These are phyloP conservation scores for Rhynchonycteris naso DNA, from an alignment of 2,797 vertebrate genomes.

Conservation along the genomic window DNA sequence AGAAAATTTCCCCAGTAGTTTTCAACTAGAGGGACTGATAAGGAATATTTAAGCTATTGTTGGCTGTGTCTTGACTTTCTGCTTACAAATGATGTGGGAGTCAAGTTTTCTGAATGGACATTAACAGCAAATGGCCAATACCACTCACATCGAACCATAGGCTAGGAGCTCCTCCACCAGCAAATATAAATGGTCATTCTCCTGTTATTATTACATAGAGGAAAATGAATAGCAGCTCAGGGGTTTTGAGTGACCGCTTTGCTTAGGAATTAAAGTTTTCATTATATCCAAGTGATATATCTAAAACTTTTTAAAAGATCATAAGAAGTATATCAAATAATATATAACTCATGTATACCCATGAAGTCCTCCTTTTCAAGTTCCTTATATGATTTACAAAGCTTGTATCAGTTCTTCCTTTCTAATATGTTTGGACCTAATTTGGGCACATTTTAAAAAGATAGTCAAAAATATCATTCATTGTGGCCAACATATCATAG, in stretches of 20 bases:
- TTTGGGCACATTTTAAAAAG: slow-evolving; percentile 76
- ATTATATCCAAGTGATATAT: neutral
- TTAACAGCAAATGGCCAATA: neutral
- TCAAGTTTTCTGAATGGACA: neutral
- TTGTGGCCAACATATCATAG: slow-evolving; percentile 81
- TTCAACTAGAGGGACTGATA: neutral
- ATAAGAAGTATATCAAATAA: neutral
- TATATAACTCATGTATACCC: neutral
- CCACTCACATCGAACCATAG: neutral
- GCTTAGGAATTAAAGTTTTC: neutral
- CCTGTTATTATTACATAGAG: neutral
- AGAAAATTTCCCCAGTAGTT: neutral
- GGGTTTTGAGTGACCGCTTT: neutral
- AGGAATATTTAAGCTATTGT: neutral
- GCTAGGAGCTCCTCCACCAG: neutral
- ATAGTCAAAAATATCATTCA: slow-evolving; percentile 77
- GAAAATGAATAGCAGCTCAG: neutral
- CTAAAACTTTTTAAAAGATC: neutral
- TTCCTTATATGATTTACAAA: neutral
- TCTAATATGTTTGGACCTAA: slow-evolving; percentile 42
- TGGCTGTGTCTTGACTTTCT: neutral
- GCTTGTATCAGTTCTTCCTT: slow-evolving; percentile 39
- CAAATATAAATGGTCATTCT: too few relatives aligned
- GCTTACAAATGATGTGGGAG: neutral
- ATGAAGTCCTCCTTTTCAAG: neutral